phyloP scores from a whole-genome alignment of 2,797 vertebrate genomes.

The Euphonia xanthogaster region DNA sequence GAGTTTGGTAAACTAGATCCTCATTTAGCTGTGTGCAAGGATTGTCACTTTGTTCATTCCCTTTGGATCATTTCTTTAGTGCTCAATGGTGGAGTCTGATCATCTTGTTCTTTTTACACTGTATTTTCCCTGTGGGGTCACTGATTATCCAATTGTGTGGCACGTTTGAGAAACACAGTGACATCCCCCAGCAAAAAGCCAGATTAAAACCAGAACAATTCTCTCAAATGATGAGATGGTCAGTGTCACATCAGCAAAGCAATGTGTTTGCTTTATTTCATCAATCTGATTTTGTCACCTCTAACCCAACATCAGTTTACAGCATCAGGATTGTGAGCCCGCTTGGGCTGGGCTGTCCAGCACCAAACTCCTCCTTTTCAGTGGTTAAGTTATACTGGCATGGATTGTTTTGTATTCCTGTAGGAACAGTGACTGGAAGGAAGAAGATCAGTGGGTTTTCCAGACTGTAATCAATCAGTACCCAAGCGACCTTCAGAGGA shows the following conservation, averaged over 20 bases:
- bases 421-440: slow-evolving; percentile 83
- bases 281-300: neutral
- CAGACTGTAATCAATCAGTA: slow-evolving; percentile 82
- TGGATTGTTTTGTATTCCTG: neutral
- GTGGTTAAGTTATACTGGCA: neutral
- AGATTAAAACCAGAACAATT: neutral
- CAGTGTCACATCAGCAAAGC: neutral
- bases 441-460: slow-evolving; percentile 84
- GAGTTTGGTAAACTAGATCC: neutral
- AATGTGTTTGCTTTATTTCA: neutral
- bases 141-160: neutral
- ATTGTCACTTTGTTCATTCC: neutral
- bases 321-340: neutral
- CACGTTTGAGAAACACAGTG: neutral
- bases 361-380: neutral
- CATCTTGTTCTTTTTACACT: neutral
- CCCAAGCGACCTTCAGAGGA: slow-evolving; percentile 75
- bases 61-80: neutral
- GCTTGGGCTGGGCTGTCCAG: neutral
- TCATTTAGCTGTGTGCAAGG: neutral
- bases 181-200: neutral
- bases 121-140: neutral
- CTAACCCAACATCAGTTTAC: neutral
- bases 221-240: accelerated
- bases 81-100: neutral